A percentile compares a stretch with the other conserved stretches of the same genome.
These are phyloP conservation scores for Scrobipalpa atriplicella DNA, from an alignment of 2,888 invertebrate species.

Conservation along the genomic window DNA sequence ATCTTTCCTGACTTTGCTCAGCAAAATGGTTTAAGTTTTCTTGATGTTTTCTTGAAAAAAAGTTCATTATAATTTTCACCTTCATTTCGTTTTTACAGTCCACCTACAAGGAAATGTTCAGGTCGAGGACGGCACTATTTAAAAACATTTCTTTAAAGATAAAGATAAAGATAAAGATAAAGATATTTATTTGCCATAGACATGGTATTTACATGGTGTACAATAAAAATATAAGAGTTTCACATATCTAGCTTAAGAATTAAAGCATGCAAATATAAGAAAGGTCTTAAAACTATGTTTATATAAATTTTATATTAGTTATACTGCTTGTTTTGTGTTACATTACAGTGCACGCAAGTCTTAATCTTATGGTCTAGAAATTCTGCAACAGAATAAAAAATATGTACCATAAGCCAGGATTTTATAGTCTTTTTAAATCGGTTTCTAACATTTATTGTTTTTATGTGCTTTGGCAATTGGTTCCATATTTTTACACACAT, in stretches of 20 bases:
- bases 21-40: slow-evolving; percentile 52
- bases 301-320: no score
- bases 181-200: no score
- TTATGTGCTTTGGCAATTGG: not conserved
- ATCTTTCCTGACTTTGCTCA: slow-evolving; percentile 70
- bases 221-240: no score
- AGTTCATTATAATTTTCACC: slow-evolving; percentile 36
- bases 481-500: not conserved
- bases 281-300: no score
- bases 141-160: not conserved
- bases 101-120: slow-evolving; percentile 14
- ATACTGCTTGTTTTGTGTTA: no score
- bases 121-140: not conserved
- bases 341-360: not conserved
- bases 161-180: no score
- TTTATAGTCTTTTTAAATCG: not conserved
- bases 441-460: not conserved
- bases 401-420: not conserved
- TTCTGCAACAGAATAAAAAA: not conserved
- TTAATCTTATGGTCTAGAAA: not conserved
- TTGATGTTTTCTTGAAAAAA: slow-evolving; percentile 43
- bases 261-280: no score
- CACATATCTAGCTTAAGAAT: no score
- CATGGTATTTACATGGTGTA: no score
- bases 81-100: slow-evolving; percentile 22